Evolutionary conservation across 2,113 vertebrate genomes (phyloP).

Genomic region (Ammospiza nelsoni): DNA sequence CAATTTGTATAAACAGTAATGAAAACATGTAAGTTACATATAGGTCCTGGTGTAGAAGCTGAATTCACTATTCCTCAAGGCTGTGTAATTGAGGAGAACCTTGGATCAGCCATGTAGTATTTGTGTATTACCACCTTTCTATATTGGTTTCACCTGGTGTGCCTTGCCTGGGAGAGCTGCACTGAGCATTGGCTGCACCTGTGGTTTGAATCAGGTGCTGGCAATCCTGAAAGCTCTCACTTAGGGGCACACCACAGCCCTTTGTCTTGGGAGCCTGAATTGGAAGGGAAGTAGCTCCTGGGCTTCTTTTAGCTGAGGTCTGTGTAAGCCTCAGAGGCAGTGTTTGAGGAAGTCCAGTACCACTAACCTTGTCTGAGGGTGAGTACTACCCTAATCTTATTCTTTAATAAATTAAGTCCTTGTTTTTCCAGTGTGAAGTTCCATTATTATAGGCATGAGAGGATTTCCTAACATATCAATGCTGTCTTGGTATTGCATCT

Average conservation of each 20-base stretch:
- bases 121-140: neutral
- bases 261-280: rapidly evolving
- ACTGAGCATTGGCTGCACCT: neutral
- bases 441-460: rapidly evolving
- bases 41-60: neutral
- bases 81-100: neutral
- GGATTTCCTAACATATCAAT: neutral
- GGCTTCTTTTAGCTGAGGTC: neutral
- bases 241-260: rapidly evolving
- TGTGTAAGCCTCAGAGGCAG: rapidly evolving
- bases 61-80: neutral
- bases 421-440: neutral
- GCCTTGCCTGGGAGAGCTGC: neutral
- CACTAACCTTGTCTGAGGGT: neutral
- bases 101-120: neutral
- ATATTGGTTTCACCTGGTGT: neutral
- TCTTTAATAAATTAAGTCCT: neutral
- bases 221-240: neutral
- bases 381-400: neutral
- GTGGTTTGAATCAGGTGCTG: neutral
- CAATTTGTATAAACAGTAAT: constrained; percentile 34
- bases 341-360: neutral
- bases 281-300: neutral
- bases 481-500: neutral
- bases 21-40: neutral